Evolutionary conservation across 2,888 invertebrate species (phyloP).

Genomic region (Embidobia sp.): DNA sequence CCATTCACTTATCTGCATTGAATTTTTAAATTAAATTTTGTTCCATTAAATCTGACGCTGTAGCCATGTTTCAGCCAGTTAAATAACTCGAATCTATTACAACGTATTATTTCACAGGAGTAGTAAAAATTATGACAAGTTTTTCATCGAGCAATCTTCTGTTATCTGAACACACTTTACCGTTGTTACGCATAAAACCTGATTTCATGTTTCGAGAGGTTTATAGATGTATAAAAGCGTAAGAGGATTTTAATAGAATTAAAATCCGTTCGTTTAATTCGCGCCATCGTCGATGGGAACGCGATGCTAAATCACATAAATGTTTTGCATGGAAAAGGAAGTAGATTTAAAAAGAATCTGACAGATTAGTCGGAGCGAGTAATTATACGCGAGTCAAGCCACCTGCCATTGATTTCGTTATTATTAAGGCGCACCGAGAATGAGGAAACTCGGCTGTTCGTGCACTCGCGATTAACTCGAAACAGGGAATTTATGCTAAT

Average conservation of each 20-base stretch:
- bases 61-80: no score
- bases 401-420: slow-evolving; percentile 16
- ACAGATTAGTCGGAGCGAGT: slow-evolving; percentile 28
- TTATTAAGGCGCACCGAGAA: slow-evolving; percentile 4
- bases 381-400: slow-evolving; percentile 19
- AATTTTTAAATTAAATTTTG: no score
- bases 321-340: neutral
- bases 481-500: slow-evolving; percentile 21
- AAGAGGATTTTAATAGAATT: slow-evolving; percentile 55
- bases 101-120: no score
- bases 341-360: slow-evolving; percentile 15
- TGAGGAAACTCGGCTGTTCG: neutral
- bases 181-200: slow-evolving; percentile 30
- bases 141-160: slow-evolving; percentile 12
- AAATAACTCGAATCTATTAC: no score
- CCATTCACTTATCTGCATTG: no score
- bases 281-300: slow-evolving; percentile 28
- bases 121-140: no score
- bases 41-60: no score
- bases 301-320: slow-evolving; percentile 25
- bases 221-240: slow-evolving; percentile 49
- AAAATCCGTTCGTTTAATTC: slow-evolving; percentile 44
- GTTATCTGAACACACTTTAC: slow-evolving; percentile 16
- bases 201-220: slow-evolving; percentile 35
- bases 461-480: slow-evolving; percentile 4